Evolutionary conservation across 2,888 invertebrate species (phyloP).

Genomic region (Pyralis farinalis): DNA sequence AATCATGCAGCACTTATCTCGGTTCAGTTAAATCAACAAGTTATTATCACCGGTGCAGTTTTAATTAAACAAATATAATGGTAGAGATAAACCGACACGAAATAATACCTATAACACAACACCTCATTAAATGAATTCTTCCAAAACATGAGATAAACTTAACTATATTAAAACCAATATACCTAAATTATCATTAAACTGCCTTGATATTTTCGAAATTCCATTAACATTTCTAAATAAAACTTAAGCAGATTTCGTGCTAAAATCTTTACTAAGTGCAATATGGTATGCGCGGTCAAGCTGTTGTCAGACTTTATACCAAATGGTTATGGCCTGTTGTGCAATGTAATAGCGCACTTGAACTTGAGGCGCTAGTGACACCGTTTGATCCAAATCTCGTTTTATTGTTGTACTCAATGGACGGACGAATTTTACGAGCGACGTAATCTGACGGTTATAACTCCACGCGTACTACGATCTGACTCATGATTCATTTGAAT

Average conservation of each 20-base stretch:
- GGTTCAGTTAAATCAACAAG: neutral
- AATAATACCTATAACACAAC: conserved; percentile 39
- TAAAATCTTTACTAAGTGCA: conserved; percentile 31
- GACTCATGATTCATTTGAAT: conserved; percentile 56
- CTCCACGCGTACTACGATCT: conserved; percentile 47
- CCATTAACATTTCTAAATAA: neutral
- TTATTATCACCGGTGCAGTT: neutral
- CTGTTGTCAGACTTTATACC: conserved; percentile 70
- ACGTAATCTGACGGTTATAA: conserved; percentile 71
- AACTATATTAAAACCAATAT: neutral
- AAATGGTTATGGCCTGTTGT: conserved; percentile 71
- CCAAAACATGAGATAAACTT: conserved; percentile 25
- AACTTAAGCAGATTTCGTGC: conserved; percentile 18
- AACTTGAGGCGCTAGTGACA: conserved; percentile 77
- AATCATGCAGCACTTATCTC: neutral
- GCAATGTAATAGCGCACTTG: conserved; percentile 77
- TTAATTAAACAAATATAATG: neutral
- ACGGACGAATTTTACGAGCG: conserved; percentile 69
- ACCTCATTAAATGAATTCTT: conserved; percentile 9
- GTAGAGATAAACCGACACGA: neutral
- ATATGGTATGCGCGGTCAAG: conserved; percentile 1
- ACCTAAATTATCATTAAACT: neutral
- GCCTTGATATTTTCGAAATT: neutral
- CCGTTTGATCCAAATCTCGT: conserved; percentile 74
- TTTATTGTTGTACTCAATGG: conserved; percentile 77